Evolutionary conservation across 2,113 vertebrate species (phyloP), one percentile per base, ranked within the genome.

Genomic region (Mungos mungo): DNA sequence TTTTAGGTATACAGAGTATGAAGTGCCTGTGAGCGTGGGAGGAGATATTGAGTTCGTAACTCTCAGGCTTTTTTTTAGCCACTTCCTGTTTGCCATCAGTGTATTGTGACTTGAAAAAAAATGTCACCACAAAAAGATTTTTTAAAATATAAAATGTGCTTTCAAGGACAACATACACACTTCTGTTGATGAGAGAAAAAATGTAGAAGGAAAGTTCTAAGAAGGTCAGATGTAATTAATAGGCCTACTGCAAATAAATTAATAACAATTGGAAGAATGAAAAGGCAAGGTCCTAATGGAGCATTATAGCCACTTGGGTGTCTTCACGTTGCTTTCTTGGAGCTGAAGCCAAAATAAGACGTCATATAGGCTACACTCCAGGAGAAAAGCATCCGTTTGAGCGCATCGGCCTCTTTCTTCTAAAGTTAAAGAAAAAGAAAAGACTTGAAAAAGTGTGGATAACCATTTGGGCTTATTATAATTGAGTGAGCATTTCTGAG

Each of bases 61-160:
- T 60, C 54, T 81, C 68, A 52, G 76, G 54, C 50, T 76, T 96
- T 66, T 81, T 96, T 97, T 82, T 35, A 80, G 63, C 90, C 29
- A n/a, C 38, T 93, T 98, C 89, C 74, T 93, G n/a, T 96, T 96
- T 89, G 25, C 54, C 57, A 11, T 3, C 33, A 80, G n/a, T 84
- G 1, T 54, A 54, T 85, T 96, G 33, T 92, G 63, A 93, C 50
- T 88, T 89, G 35, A 38, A 80, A 65, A 84, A 72, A 80, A 79
- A 87, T 31, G 21, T 93, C 81, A 66, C 5, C 69, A 33, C 72
- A 76, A 89, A 72, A 50, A 10, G 3, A 54, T 29, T 29, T 86
- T 69, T 88, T 76, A 23, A 23, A 77, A 9, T 76, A 77, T 41
- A 87, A 96, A 94, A 47, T 94, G 50, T 31, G 7, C 31, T 82